A percentile compares a stretch with the other conserved stretches of the same genome.
Evolutionary conservation across 2,113 vertebrate species (phyloP).

Genomic region (Tachuris rubrigastra): DNA sequence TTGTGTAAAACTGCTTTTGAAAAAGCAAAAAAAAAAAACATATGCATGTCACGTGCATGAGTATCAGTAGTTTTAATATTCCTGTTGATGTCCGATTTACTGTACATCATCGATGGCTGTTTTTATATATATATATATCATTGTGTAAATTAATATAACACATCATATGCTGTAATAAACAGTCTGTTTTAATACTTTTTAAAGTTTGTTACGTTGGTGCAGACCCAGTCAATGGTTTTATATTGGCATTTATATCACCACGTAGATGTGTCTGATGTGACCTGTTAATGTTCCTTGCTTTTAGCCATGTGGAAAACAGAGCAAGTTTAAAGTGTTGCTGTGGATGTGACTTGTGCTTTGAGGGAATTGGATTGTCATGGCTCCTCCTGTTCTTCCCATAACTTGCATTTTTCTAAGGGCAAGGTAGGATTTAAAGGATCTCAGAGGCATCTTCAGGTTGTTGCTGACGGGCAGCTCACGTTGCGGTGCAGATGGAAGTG

Average conservation of each 20-base stretch:
- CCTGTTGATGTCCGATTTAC: constrained; percentile 75
- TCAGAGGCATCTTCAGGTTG: background rate
- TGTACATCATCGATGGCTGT: constrained; percentile 79
- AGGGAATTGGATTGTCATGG: background rate
- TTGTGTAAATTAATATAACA: constrained; percentile 87
- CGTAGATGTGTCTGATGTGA: background rate
- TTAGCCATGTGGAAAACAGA: background rate
- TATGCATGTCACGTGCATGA: constrained; percentile 82
- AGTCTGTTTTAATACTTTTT: constrained; percentile 78
- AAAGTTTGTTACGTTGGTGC: constrained; percentile 67
- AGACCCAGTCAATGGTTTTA: constrained; percentile 33
- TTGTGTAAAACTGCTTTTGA: constrained; percentile 77
- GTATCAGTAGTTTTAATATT: constrained; percentile 78
- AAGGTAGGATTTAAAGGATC: background rate
- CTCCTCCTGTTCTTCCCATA: background rate
- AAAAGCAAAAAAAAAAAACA: constrained; percentile 46
- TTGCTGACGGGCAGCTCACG: background rate
- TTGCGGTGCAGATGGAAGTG: background rate
- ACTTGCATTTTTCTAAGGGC: background rate
- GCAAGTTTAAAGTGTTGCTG: background rate
- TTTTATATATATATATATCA: constrained; percentile 83
- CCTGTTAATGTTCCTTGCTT: background rate
- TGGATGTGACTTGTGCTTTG: background rate
- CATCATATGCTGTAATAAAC: constrained; percentile 82
- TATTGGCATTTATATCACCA: background rate